Evolutionary conservation across 2,797 vertebrate genomes (phyloP), one percentile per base, ranked within the genome.

Genomic region (Catamblyrhynchus diadema): DNA sequence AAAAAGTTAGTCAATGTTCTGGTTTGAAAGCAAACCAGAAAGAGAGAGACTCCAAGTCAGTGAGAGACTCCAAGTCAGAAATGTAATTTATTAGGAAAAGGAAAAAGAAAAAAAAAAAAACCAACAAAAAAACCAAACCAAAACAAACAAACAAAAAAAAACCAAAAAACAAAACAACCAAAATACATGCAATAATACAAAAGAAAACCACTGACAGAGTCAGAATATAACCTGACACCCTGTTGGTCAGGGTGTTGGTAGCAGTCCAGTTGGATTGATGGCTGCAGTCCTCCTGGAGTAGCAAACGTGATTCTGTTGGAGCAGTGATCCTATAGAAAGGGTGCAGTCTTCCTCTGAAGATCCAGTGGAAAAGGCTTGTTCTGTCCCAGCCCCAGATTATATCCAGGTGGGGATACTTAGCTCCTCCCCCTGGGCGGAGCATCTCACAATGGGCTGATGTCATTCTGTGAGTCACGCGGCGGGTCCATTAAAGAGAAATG

Each of bases 331-430:
- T 54, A 32, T 14, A 54, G 53, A 54, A 54, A 22, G 13, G 6
- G 6, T 4, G 1, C 7, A 7, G 1, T 15, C 21, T n/a, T 23
- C 32, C 32, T 15, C 20, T 5, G 3, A 54, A n/a, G 14, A 54
- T 7, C 32, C 13, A 22, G 20, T 54, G 6, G 13, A 14, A 54
- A 54, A n/a, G 32, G 8, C 53, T 22, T 22, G 32, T 2, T 14
- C 3, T 22, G 4, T n/a, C 21, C 32, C 53, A 54, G 12, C 6
- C 21, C 53, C 53, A 54, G 21, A n/a, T 8, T n/a, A 54, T n/a
- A 54, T 54, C 53, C 32, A 23, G 53, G 32, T 7, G 32, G 32
- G 53, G 13, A n/a, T 54, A 7, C 14, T 15, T 54, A 54, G 53
- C 32, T 54, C 32, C 21, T n/a, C 32, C 32, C 32, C 53, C 32